Base-by-base conservation (phyloP, 2,888 invertebrate species). In the Drosophila prolongata region DNA sequence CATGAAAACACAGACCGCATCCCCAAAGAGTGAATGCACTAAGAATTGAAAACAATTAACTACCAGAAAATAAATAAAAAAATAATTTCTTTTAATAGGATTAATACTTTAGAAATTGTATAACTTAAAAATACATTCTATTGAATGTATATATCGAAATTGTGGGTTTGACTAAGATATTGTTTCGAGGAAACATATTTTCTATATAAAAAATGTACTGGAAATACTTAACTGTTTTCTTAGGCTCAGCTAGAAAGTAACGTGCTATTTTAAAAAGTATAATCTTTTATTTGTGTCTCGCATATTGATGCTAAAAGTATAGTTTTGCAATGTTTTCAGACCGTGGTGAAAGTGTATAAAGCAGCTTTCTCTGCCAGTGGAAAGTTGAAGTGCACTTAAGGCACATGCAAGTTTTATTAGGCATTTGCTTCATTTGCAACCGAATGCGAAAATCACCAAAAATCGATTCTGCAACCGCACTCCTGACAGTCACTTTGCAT, bases 391-490 rank as follows among this genome's bases (percentile, higher is more conserved):
- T 79, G 80, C 83, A 83, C 65, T 75, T 64, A 54, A 40, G 59
- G 62, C 58, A 38, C 60, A 75, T 77, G 65, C 52, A 77, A 66
- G 65, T 75, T 80, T 77, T 54, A 69, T 72, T 27, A 70, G 68
- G 54, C 49, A 43, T 35, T 56, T 49, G 56, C 68, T 56, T 54
- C 54, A 54, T 66, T 55, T 56, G 56, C 49, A 49, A 37, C 56
- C 49, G 54, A 68, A 57, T 57, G 34, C 38, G 55, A 57, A 58
- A 67, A 35, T 42, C 38, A 42, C 43, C 60, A 57, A 77, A 67
- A 85, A 85, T 80, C 82, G 72, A 85, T 80, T 69, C 30, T 50
- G 66, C 54, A 66, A 65, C 72, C 74, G 53, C 74, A 75, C 61
- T 66, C 76, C 56, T 64, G 70, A 65, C 64, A 66, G 49, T 60